Conservation (phyloP, 1,140 invertebrate genomes). For the Lepidotrigona ventralis region DNA sequence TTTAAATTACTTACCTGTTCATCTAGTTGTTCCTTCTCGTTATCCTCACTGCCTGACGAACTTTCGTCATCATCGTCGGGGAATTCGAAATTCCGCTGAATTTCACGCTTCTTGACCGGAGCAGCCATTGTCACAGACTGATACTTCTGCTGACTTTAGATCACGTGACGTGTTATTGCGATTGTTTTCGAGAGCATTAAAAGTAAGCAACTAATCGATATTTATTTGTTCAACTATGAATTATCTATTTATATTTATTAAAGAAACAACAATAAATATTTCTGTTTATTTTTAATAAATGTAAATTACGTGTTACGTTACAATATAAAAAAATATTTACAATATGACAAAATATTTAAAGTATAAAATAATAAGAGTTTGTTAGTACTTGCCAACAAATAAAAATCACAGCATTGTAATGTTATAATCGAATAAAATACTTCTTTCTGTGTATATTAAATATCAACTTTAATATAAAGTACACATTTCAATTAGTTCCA, state of each 20-base stretch:
- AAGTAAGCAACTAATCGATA: neutral
- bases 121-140: conserved; percentile 65
- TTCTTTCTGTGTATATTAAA: neutral
- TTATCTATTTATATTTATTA: neutral
- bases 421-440: neutral
- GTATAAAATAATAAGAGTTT: neutral
- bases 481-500: too few relatives aligned
- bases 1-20: conserved; percentile 52
- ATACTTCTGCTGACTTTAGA: neutral
- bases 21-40: conserved; percentile 40
- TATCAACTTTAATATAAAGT: neutral
- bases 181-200: neutral
- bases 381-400: neutral
- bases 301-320: too few relatives aligned
- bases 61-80: conserved; percentile 58
- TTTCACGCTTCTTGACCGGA: conserved; percentile 71
- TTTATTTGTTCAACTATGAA: neutral
- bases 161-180: conserved; percentile 3
- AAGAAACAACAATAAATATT: neutral
- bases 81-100: conserved; percentile 55
- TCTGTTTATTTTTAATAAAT: neutral
- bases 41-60: conserved; percentile 57
- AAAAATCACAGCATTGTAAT: neutral
- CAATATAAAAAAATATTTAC: neutral
- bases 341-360: neutral